phyloP scores from a whole-genome alignment of 2,797 vertebrate species.

The Staurois parvus region DNA sequence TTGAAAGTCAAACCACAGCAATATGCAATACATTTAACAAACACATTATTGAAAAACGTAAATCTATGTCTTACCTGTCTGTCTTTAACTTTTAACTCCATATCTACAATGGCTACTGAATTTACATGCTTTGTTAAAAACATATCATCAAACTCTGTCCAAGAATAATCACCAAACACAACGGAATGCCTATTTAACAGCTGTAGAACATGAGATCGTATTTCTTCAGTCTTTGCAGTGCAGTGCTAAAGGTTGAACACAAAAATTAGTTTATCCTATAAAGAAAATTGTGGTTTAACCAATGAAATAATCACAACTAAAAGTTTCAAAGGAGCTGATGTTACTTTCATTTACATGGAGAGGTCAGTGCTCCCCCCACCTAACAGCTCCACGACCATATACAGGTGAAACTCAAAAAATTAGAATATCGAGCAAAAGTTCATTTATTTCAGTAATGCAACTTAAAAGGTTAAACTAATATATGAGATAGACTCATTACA shows the following conservation, averaged over 20 bases:
- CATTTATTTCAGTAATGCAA: no score
- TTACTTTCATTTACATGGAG: no score
- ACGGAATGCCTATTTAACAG: slow-evolving; percentile 87
- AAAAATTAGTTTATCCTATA: background rate
- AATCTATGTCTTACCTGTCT: slow-evolving; percentile 72
- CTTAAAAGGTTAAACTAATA: no score
- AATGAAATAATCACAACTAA: background rate
- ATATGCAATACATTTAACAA: background rate
- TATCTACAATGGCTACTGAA: slow-evolving; percentile 88
- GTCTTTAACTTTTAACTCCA: slow-evolving; percentile 77
- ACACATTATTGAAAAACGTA: background rate
- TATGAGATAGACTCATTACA: no score
- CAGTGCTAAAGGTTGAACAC: slow-evolving; percentile 75
- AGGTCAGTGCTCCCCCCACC: no score
- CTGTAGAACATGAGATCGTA: slow-evolving; percentile 79
- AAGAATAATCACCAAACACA: slow-evolving; percentile 89
- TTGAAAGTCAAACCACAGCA: no score
- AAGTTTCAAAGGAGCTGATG: no score
- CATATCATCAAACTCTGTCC: slow-evolving; percentile 91
- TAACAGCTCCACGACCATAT: no score
- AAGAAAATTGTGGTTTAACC: background rate
- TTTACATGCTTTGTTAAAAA: slow-evolving; percentile 88
- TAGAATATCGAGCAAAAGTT: no score
- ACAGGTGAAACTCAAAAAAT: no score
- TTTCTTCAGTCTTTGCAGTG: slow-evolving; percentile 83